These are phyloP conservation scores for Eulemur mongoz DNA, from an alignment of 2,797 vertebrate species.

Conservation along the genomic window DNA sequence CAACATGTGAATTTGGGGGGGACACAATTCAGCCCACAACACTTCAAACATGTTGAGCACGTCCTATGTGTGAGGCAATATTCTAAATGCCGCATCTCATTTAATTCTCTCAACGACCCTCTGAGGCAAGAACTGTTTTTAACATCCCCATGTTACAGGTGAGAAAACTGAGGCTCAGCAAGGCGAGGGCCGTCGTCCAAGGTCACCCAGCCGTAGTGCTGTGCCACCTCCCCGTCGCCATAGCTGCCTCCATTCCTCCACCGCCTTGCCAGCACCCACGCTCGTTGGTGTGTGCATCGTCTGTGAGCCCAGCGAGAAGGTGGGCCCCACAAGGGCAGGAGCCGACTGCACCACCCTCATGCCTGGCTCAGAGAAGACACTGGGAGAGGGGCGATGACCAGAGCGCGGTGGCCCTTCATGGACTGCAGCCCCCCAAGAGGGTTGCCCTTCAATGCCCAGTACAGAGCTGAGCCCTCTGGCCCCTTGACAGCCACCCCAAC, in stretches of 20 bases:
- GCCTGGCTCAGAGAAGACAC: not conserved
- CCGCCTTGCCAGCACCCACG: not conserved
- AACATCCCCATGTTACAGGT: not conserved
- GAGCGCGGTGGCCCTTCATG: not conserved
- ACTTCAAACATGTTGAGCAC: no score
- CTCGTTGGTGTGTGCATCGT: not conserved
- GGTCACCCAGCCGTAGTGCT: not conserved
- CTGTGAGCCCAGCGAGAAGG: no score
- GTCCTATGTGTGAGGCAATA: not conserved
- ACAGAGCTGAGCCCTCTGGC: not conserved
- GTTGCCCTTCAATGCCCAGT: not conserved
- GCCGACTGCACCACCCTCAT: not conserved
- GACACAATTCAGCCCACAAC: no score
- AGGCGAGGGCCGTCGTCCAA: not conserved
- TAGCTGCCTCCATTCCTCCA: not conserved
- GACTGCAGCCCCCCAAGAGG: not conserved
- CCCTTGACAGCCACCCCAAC: not conserved
- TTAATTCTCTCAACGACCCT: not conserved
- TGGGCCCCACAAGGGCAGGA: no score
- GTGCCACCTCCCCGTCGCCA: not conserved
- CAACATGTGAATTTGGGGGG: no score
- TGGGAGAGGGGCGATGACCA: not conserved
- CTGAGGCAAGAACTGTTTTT: not conserved
- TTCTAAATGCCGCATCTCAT: not conserved
- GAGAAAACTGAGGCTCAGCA: not conserved